phyloP scores from a whole-genome alignment of 2,888 invertebrate species.

The Argyresthia goedartella region DNA sequence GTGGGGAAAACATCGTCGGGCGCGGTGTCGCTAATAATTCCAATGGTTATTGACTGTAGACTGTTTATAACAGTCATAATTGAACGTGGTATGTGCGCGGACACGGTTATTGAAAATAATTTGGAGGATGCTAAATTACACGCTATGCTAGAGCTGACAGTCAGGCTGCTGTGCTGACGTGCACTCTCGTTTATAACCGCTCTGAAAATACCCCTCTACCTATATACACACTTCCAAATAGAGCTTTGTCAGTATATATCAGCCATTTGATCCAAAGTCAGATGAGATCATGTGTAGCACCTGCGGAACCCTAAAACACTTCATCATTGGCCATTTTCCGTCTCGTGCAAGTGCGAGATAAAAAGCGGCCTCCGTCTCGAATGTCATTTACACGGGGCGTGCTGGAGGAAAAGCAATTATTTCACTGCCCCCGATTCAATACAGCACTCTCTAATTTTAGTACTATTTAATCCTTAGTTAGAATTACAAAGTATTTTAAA shows the following conservation, averaged over 20 bases:
- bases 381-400: slow-evolving; percentile 67
- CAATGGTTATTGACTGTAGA: slow-evolving; percentile 28
- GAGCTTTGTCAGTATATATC: too few relatives aligned
- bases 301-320: slow-evolving; percentile 29
- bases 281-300: not conserved
- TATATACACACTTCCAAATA: too few relatives aligned
- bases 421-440: slow-evolving; percentile 49
- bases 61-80: too few relatives aligned
- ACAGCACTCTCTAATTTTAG: slow-evolving; percentile 27
- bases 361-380: slow-evolving; percentile 70
- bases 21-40: slow-evolving; percentile 50
- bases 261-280: too few relatives aligned
- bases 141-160: not conserved
- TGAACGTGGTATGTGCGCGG: too few relatives aligned
- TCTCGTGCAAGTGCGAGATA: slow-evolving; percentile 39
- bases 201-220: too few relatives aligned
- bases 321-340: slow-evolving; percentile 59
- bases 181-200: too few relatives aligned
- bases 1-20: not conserved
- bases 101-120: too few relatives aligned
- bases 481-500: too few relatives aligned
- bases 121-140: too few relatives aligned
- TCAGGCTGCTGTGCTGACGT: too few relatives aligned
- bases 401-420: slow-evolving; percentile 69
- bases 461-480: too few relatives aligned